Evolutionary conservation across 2,888 invertebrate genomes (phyloP).

Genomic region (Orthosia cruda): DNA sequence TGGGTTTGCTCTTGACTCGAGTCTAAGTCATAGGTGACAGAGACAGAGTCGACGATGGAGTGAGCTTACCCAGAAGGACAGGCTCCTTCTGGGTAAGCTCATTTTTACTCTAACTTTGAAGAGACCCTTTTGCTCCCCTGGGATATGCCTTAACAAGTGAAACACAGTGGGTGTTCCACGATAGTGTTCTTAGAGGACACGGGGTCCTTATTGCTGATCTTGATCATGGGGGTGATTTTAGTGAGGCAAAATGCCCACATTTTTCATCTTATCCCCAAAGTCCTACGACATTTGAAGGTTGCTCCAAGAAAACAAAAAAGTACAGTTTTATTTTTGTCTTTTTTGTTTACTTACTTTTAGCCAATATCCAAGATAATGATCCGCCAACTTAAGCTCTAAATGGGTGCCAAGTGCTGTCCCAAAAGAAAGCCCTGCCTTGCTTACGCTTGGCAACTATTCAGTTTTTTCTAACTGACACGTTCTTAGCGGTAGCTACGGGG

Average conservation of each 20-base stretch:
- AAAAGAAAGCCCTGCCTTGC: constrained; percentile 20
- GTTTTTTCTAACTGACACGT: constrained; percentile 44
- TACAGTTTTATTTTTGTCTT: too few species aligned
- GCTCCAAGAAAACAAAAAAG: too few species aligned
- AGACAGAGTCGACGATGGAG: too few species aligned
- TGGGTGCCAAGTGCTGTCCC: constrained; percentile 44
- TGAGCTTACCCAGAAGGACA: too few species aligned
- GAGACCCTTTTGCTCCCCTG: too few species aligned
- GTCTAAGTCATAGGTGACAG: too few species aligned
- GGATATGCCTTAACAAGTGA: too few species aligned
- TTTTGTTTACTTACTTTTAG: constrained; percentile 3
- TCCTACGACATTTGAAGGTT: neutral
- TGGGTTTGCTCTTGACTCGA: too few species aligned
- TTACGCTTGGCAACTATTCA: constrained; percentile 46
- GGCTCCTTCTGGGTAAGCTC: too few species aligned
- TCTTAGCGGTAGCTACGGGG: constrained; percentile 20
- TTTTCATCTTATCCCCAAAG: too few species aligned
- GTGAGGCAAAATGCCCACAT: neutral
- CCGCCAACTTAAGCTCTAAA: constrained; percentile 29
- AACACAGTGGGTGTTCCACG: too few species aligned
- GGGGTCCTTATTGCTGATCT: neutral
- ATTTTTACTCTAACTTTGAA: too few species aligned
- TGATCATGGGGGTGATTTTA: neutral
- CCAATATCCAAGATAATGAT: constrained; percentile 40
- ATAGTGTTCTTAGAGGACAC: neutral